phyloP scores from a whole-genome alignment of 2,888 invertebrate genomes.

The Erebia epiphron region DNA sequence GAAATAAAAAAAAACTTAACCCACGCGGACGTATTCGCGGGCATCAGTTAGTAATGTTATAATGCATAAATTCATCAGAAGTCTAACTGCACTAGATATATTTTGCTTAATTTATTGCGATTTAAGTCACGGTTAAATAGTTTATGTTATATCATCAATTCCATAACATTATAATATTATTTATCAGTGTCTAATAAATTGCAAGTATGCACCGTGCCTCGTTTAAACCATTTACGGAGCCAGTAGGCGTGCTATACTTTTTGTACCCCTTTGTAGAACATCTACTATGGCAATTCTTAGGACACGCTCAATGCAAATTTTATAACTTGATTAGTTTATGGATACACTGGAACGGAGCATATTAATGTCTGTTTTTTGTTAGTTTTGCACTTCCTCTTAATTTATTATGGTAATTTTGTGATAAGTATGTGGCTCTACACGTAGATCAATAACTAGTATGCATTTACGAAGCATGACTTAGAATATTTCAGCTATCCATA shows the following conservation, averaged over 20 bases:
- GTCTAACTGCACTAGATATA: neutral
- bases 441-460: neutral
- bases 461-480: neutral
- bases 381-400: neutral
- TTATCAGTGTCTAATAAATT: slow-evolving; percentile 9
- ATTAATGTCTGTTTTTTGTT: slow-evolving; percentile 13
- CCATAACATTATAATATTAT: neutral
- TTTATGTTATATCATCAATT: neutral
- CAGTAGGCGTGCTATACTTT: neutral
- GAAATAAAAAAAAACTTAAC: too few species aligned
- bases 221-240: neutral
- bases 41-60: too few species aligned
- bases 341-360: neutral
- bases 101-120: neutral
- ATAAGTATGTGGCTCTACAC: neutral
- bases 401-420: slow-evolving; percentile 7
- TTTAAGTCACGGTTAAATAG: neutral
- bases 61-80: neutral
- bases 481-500: too few species aligned
- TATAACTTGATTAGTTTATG: slow-evolving; percentile 21
- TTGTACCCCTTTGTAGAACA: slow-evolving; percentile 10
- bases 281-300: slow-evolving; percentile 20
- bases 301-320: slow-evolving; percentile 24
- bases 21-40: too few species aligned
- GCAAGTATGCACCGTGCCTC: neutral